phyloP scores from a whole-genome alignment of 2,888 invertebrate species.

The Ptychoptera albimana region DNA sequence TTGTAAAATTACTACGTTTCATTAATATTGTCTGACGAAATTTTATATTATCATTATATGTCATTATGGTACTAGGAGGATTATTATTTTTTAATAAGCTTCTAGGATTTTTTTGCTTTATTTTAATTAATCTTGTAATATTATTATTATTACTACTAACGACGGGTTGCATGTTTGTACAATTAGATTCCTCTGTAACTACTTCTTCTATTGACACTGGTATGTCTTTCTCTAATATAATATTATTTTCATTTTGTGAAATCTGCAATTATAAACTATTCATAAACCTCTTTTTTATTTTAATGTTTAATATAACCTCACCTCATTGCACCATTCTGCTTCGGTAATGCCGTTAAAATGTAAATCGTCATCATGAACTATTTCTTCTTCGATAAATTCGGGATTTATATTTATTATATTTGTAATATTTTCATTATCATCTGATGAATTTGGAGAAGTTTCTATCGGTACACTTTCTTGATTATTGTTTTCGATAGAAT shows the following conservation, averaged over 20 bases:
- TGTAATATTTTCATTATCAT: no score
- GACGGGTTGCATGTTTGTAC: background rate
- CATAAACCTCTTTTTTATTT: background rate
- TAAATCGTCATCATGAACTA: no score
- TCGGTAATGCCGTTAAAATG: constrained; percentile 4
- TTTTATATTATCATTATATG: constrained; percentile 4
- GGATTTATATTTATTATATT: no score
- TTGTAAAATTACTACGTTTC: constrained; percentile 8
- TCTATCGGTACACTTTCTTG: constrained; percentile 13
- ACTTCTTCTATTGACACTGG: constrained; percentile 34
- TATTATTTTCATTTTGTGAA: constrained; percentile 27
- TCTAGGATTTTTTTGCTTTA: constrained; percentile 1
- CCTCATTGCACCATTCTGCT: constrained; percentile 8
- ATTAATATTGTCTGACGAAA: constrained; percentile 13
- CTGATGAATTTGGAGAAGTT: background rate
- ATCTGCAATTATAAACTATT: background rate
- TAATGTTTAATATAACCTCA: background rate
- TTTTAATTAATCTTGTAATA: background rate
- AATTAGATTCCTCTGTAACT: constrained; percentile 8
- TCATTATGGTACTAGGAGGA: background rate
- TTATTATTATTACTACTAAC: no score
- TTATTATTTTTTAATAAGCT: constrained; percentile 8
- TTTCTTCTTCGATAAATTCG: no score
- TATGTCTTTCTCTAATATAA: constrained; percentile 32
- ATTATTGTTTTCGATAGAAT: background rate